A percentile compares a stretch with the other conserved stretches of the same genome.
Conservation (phyloP, 2,113 vertebrate genomes). For the Alexandromys fortis region DNA sequence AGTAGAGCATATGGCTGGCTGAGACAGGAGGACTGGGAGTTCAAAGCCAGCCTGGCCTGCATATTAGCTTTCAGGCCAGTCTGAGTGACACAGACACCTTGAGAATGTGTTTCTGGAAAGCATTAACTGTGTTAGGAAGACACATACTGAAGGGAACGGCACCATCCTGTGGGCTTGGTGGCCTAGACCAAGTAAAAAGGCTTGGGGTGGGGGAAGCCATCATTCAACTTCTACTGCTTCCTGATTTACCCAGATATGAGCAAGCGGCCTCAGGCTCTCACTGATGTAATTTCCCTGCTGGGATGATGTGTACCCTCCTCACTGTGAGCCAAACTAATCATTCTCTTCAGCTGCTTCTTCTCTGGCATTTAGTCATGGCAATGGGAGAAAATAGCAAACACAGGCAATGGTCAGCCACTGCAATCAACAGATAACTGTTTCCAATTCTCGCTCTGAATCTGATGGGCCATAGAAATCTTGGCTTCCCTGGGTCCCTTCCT, state of each 20-base stretch:
- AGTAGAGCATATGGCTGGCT: no score
- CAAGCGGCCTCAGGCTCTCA: background rate
- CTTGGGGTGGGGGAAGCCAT: background rate
- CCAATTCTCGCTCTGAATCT: background rate
- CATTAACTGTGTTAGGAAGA: background rate
- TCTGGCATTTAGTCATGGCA: background rate
- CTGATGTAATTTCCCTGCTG: background rate
- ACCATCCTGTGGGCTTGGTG: background rate
- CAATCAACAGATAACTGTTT: background rate
- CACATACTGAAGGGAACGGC: background rate
- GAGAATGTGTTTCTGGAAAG: background rate
- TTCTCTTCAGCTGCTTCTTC: background rate
- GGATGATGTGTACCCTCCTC: background rate
- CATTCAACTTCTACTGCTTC: background rate
- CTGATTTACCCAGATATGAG: background rate
- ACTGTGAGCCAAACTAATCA: background rate
- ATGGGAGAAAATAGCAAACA: no score
- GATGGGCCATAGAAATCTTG: background rate
- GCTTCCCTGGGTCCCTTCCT: background rate
- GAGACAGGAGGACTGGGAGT: background rate
- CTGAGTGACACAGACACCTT: background rate
- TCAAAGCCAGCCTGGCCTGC: background rate
- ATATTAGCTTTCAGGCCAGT: background rate
- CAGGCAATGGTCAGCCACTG: background rate
- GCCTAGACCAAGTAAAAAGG: background rate